Conservation (phyloP, 2,888 invertebrate genomes). For the Serripes groenlandicus region DNA sequence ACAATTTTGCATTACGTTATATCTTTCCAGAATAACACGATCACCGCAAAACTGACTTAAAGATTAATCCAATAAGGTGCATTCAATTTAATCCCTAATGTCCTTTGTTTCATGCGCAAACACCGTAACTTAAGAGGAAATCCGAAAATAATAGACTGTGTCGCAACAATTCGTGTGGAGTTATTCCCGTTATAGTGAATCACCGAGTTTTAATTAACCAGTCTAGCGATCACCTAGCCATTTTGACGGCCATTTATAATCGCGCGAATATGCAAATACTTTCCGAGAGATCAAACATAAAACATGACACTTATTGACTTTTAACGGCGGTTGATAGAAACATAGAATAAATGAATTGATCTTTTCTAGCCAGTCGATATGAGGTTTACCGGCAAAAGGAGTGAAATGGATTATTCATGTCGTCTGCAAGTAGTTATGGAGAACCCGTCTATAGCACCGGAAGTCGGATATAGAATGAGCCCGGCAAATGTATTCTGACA, state of each 20-base stretch:
- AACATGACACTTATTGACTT: slow-evolving; percentile 69
- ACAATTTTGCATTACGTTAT: not conserved
- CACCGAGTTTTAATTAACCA: slow-evolving; percentile 63
- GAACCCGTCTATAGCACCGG: slow-evolving; percentile 64
- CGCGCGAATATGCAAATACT: slow-evolving; percentile 63
- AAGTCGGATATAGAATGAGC: slow-evolving; percentile 69
- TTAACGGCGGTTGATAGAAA: slow-evolving; percentile 62
- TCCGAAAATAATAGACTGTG: slow-evolving; percentile 47
- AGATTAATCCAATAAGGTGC: not conserved
- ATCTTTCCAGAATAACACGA: not conserved
- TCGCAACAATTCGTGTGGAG: slow-evolving; percentile 17
- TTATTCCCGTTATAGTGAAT: slow-evolving; percentile 43
- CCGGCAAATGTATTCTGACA: slow-evolving; percentile 67
- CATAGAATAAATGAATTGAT: slow-evolving; percentile 65
- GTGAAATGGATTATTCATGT: slow-evolving; percentile 72
- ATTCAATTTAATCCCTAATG: not conserved
- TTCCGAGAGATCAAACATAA: slow-evolving; percentile 51
- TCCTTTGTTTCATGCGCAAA: slow-evolving; percentile 1
- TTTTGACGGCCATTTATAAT: slow-evolving; percentile 55
- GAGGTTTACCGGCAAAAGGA: slow-evolving; percentile 65
- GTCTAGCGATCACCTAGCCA: slow-evolving; percentile 38
- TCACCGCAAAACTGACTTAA: not conserved
- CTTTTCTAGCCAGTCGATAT: slow-evolving; percentile 62
- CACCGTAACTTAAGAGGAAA: slow-evolving; percentile 34
- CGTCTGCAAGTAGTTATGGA: slow-evolving; percentile 65